These are phyloP conservation scores for Uropsilus gracilis DNA, from an alignment of 2,113 vertebrate species.

Conservation along the genomic window DNA sequence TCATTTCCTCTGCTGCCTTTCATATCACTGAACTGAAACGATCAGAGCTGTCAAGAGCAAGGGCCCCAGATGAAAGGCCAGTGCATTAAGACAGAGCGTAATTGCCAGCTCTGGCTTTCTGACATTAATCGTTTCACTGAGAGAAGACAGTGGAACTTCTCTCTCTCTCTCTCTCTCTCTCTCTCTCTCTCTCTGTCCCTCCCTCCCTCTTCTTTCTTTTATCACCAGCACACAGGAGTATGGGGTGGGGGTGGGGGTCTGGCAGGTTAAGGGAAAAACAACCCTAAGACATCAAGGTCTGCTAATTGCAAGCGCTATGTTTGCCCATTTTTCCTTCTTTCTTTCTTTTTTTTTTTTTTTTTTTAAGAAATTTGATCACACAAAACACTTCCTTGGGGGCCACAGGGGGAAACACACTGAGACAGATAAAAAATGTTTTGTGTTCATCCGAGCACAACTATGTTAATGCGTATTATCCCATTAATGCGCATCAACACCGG, in stretches of 20 bases:
- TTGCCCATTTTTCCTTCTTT: constrained; percentile 83
- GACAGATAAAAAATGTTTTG: constrained; percentile 95
- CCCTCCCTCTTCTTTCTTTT: constrained; percentile 19
- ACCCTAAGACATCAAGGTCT: constrained; percentile 76
- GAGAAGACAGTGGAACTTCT: constrained; percentile 75
- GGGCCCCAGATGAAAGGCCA: constrained; percentile 86
- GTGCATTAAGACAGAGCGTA: constrained; percentile 85
- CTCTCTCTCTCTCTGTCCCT: not conserved
- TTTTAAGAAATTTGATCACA: constrained; percentile 90
- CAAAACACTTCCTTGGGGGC: constrained; percentile 91
- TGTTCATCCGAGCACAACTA: constrained; percentile 95
- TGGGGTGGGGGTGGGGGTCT: not conserved
- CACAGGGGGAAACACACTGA: constrained; percentile 92
- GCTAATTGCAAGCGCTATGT: constrained; percentile 91
- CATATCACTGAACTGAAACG: constrained; percentile 83
- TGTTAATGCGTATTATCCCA: constrained; percentile 96
- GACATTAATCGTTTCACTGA: constrained; percentile 87
- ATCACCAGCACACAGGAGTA: constrained; percentile 74
- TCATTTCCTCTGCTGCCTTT: constrained; percentile 82
- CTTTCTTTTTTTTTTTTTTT: constrained; percentile 85
- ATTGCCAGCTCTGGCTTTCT: constrained; percentile 86
- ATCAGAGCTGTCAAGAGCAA: constrained; percentile 83
- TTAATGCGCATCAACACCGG: constrained; percentile 96
- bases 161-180: not conserved
- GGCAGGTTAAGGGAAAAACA: not conserved